Conservation (phyloP, 2,113 vertebrate species). For the Octodon degus region DNA sequence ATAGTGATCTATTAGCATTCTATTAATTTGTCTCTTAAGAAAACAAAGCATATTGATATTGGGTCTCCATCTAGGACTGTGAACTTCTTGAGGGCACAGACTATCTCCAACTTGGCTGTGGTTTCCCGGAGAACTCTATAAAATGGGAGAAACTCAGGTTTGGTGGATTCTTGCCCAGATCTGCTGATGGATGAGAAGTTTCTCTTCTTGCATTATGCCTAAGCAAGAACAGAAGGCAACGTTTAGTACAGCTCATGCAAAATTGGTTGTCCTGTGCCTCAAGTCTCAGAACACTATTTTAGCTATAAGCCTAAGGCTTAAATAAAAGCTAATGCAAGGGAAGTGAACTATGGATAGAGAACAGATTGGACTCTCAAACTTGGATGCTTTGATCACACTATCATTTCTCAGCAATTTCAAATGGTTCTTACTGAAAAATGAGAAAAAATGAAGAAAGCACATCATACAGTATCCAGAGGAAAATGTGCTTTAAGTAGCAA, state of each 20-base stretch:
- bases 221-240: not conserved
- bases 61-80: not conserved
- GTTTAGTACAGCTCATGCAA: not conserved
- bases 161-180: not conserved
- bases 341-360: constrained; percentile 37
- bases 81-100: not conserved
- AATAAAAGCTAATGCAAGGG: constrained; percentile 47
- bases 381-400: not conserved
- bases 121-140: not conserved
- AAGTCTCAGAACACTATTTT: not conserved
- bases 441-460: constrained; percentile 9
- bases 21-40: constrained; percentile 18
- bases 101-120: not conserved
- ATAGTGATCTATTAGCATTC: constrained; percentile 28
- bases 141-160: not conserved
- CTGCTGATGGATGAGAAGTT: not conserved
- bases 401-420: constrained; percentile 63
- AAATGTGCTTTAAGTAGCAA: constrained; percentile 70
- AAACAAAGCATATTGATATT: not conserved
- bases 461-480: constrained; percentile 65
- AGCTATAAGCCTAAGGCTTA: constrained; percentile 25
- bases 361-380: not conserved
- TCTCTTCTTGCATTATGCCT: constrained; percentile 2
- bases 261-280: constrained; percentile 6
- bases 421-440: constrained; percentile 54